Percentiles rank a stretch among this genome's conserved stretches.
Evolutionary conservation across 2,797 vertebrate species (phyloP).

Genomic region (Percopsis omiscomaycus): DNA sequence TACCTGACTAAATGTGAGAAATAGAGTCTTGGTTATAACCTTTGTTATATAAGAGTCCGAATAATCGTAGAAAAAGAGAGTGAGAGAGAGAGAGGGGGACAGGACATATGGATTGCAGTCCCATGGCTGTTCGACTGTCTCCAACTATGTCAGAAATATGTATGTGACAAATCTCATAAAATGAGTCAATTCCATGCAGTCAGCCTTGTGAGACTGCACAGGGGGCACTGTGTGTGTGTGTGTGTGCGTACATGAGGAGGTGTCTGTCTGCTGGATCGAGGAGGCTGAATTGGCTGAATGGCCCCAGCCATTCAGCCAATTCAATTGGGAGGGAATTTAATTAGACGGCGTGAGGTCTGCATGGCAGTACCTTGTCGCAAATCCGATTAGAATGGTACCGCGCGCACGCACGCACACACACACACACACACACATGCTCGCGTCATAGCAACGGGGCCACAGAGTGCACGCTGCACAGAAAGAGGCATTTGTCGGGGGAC

Average conservation of each 20-base stretch:
- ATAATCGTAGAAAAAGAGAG: not conserved
- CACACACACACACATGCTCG: slow-evolving; percentile 26
- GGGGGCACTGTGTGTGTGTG: slow-evolving; percentile 31
- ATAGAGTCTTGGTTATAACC: not conserved
- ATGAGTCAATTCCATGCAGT: slow-evolving; percentile 41
- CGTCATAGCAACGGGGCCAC: slow-evolving; percentile 48
- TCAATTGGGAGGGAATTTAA: slow-evolving; percentile 76
- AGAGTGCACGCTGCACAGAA: slow-evolving; percentile 53
- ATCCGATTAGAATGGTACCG: slow-evolving; percentile 68
- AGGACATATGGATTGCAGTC: slow-evolving; percentile 38
- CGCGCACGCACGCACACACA: slow-evolving; percentile 14
- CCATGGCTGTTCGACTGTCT: slow-evolving; percentile 20
- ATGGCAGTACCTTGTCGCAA: slow-evolving; percentile 68
- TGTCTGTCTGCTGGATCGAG: slow-evolving; percentile 10
- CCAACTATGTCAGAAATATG: slow-evolving; percentile 52
- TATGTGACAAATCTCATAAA: slow-evolving; percentile 58
- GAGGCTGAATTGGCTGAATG: slow-evolving; percentile 48
- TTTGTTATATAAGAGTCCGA: too few species aligned
- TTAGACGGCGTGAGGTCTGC: slow-evolving; percentile 76
- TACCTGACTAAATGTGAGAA: slow-evolving; percentile 22
- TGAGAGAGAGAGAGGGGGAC: slow-evolving; percentile 2
- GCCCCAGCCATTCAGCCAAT: slow-evolving; percentile 68
- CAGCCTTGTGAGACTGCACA: slow-evolving; percentile 37
- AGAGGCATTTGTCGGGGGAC: slow-evolving; percentile 64
- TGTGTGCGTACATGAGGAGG: slow-evolving; percentile 13